Base-by-base conservation (phyloP, 2,113 vertebrate genomes). In the Dicentrarchus labrax region DNA sequence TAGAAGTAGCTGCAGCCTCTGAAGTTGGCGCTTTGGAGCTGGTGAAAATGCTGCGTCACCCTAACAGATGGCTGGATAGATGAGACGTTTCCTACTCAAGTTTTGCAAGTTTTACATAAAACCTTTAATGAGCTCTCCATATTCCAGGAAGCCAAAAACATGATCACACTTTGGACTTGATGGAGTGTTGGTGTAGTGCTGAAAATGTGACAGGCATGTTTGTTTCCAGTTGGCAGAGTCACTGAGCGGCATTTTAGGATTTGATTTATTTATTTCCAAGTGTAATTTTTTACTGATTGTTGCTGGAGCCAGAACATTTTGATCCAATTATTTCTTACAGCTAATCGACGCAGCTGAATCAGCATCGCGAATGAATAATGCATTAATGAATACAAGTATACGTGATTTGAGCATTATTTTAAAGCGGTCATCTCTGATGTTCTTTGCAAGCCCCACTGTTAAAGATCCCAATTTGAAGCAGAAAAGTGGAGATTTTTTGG, bases 401-500 rank as follows among this genome's bases (percentile, higher is more conserved):
- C 15, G n/a, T 56, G 54, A 69, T 83, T 67, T 81, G 8, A 54
- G 72, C 22, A 0, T 47, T 13, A 30, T 51, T 62, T 7, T 8
- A 11, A 62, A 61, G 53, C 2, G 7, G 19, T 83, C 56, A 36
- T 43, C 62, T 59, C 60, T 88, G 93, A 86, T 89, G 89, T 85
- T 83, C 70, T 98, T 98, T 99, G 97, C 96, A 96, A 97, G 97
- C 96, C 98, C 97, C 96, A 96, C 94, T 76, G 95, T 97, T 96
- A 96, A 96, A 94, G 94, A 88, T 95, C 94, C 96, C 96, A 94
- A 97, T 96, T 97, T 96, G 97, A 96, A 97, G 96, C 95, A 96
- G 97, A 96, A 97, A 96, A 98, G 97, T 97, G 97, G 97, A 97
- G 96, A 97, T 97, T 97, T 98, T 97, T 97, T 97, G 97, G 96